Conservation (phyloP, 2,888 invertebrate species). For the Cotesia congregata region DNA sequence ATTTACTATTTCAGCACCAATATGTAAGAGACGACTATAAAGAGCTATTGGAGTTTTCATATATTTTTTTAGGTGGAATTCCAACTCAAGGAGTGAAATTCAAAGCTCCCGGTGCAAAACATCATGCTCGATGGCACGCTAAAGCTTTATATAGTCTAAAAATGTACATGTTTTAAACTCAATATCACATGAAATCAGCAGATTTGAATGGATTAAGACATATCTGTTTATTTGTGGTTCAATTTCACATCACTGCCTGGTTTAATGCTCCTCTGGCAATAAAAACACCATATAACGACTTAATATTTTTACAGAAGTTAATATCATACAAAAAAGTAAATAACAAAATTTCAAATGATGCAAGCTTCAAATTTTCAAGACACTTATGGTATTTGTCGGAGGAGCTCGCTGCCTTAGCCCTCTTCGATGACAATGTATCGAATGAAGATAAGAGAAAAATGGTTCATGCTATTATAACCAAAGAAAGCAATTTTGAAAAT, state of each 20-base stretch:
- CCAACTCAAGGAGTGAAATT: slow-evolving; percentile 38
- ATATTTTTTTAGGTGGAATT: slow-evolving; percentile 53
- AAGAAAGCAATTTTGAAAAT: too few species aligned
- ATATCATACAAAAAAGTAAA: not conserved
- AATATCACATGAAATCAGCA: slow-evolving; percentile 44
- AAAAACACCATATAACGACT: not conserved
- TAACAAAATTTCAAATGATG: not conserved
- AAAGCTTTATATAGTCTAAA: slow-evolving; percentile 55
- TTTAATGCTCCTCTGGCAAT: slow-evolving; percentile 24
- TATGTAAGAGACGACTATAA: slow-evolving; percentile 8
- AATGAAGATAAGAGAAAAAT: too few species aligned
- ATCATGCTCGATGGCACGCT: slow-evolving; percentile 54
- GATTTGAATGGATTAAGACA: slow-evolving; percentile 46
- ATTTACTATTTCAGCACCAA: not conserved
- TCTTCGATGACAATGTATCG: slow-evolving; percentile 4
- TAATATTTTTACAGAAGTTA: slow-evolving; percentile 6
- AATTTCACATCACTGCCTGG: slow-evolving; percentile 49
- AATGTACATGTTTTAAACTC: slow-evolving; percentile 51
- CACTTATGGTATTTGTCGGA: slow-evolving; percentile 1
- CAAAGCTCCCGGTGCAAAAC: slow-evolving; percentile 49
- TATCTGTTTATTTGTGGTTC: slow-evolving; percentile 49
- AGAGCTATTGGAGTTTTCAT: slow-evolving; percentile 44
- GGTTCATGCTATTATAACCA: too few species aligned
- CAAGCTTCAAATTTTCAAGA: not conserved
- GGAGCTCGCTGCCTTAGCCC: not conserved